Base-by-base conservation (phyloP, 2,888 invertebrate genomes). In the Slavum lentiscoides region DNA sequence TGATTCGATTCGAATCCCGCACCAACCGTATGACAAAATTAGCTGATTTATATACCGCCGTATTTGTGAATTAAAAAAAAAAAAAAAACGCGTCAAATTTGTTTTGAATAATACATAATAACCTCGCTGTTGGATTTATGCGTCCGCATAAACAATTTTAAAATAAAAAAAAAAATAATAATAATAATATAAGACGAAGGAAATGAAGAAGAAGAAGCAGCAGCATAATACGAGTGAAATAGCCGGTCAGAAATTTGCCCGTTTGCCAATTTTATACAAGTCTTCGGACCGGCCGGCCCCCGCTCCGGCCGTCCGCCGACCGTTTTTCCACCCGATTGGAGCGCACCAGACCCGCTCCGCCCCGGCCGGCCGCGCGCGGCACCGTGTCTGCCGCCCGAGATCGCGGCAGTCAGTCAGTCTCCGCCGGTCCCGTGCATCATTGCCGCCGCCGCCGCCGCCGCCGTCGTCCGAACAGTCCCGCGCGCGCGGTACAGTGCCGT, bases 361-460 rank as follows among this genome's bases (percentile, higher is more conserved):
- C 80, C 80, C 80, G 61, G 11, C 58, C 80, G 80, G 8, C 8
- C 43, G 39, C 58, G 55, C 74, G 77, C 77, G 80, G 72, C 80
- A 80, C 80, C 64, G 70, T 58, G 80, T 80, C 80, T 80, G 70
- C 70, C 77, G 77, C 62, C 80, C 80, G 70, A 80, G 80, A 80
- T 80, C 80, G 80, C 72, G 70, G 70, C 80, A 80, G 80, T 72
- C 80, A 80, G 80, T 80, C 80, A 80, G 80, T 80, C 80, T 80
- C 80, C 55, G 55, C 64, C 80, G 80, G 72, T 72, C 64, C 80
- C 72, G 70, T 53, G 68, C 70, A 62, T 77, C 77, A 69, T 30
- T 69, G 53, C 23, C 39, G 68, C n/a, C 69, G 69, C 23, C 58
- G 37, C 19, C 23, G 68, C 30, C 76, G 69, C 19, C 39, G 75